Evolutionary conservation across 2,113 vertebrate genomes (phyloP), one percentile per base, ranked within the genome.

Genomic region (Grallaria varia): DNA sequence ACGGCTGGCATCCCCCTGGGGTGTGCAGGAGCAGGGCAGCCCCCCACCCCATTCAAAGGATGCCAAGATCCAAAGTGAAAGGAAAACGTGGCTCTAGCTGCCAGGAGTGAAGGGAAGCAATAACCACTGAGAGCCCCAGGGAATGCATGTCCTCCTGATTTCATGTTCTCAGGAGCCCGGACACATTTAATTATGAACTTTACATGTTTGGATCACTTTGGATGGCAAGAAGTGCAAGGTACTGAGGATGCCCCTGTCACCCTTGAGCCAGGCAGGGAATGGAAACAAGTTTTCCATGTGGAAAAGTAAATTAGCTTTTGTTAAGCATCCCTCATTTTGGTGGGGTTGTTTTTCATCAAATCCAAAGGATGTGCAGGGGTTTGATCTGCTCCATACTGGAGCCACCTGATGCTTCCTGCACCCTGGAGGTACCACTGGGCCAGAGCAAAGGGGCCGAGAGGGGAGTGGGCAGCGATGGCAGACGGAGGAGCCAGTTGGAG

Each of bases 281-380:
- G 14, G 3, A 68, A 93, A 56, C 91, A 59, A 89, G 77, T 52
- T 52, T 94, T 89, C 58, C 4, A 19, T 0, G 0, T 24, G 55
- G 69, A 59, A 90, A 90, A 90, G 40, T 24, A 63, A 84, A 87
- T 73, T 47, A 80, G 64, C 28, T 93, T 69, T 40, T 69, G 22
- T 81, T 40, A 87, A 71, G 82, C 33, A 76, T 67, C 60, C 56
- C 89, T 53, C 39, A 31, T 60, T 89, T 84, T 1, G 25, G 12
- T 40, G 87, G 14, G 35, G 79, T 27, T 90, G 79, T 81, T 96
- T 90, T 77, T 20, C 88, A 89, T 76, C 58, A 56, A 14, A 83
- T 62, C 76, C 76, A 72, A 82, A 66, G 40, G 80, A 64, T 27
- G 52, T 19, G 40, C 50, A 4, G 20, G 2, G 30, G 67, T 94